A percentile compares a stretch with the other conserved stretches of the same genome.
Evolutionary conservation across 2,888 invertebrate genomes (phyloP).

Genomic region (Chorisops tibialis): DNA sequence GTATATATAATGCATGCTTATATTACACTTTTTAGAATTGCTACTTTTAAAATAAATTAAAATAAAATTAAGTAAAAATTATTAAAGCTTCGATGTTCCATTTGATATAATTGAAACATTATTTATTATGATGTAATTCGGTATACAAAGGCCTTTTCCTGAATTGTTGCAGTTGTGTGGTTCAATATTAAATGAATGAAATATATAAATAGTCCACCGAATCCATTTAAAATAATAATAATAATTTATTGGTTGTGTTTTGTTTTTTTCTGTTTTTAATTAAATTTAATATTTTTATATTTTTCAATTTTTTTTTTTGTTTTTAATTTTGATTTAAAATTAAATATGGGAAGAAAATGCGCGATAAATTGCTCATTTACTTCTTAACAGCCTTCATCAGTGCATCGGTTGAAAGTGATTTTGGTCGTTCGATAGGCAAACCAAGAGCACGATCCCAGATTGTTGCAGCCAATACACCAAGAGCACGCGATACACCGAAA

Average conservation of each 20-base stretch:
- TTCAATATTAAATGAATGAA: not conserved
- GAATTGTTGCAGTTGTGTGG: not conserved
- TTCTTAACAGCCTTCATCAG: slow-evolving; percentile 52
- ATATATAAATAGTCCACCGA: slow-evolving; percentile 27
- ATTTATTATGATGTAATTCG: not conserved
- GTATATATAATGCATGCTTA: not conserved
- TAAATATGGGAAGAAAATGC: not conserved
- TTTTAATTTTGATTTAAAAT: slow-evolving; percentile 15
- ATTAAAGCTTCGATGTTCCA: slow-evolving; percentile 38
- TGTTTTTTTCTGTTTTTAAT: slow-evolving; percentile 2
- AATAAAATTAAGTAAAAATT: slow-evolving; percentile 38
- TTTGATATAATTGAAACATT: slow-evolving; percentile 19
- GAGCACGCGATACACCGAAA: slow-evolving; percentile 83
- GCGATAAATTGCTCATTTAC: slow-evolving; percentile 38
- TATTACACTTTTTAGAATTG: slow-evolving; percentile 11
- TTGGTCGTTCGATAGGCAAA: slow-evolving; percentile 78
- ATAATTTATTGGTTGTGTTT: slow-evolving; percentile 3
- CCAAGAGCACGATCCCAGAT: slow-evolving; percentile 82
- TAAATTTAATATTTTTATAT: slow-evolving; percentile 10
- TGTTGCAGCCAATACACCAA: slow-evolving; percentile 74
- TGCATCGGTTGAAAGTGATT: slow-evolving; percentile 69
- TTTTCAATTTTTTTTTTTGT: slow-evolving; percentile 7
- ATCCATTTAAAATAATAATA: not conserved
- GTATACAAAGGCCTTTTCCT: slow-evolving; percentile 1
- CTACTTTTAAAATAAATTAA: slow-evolving; percentile 24